These are phyloP conservation scores for Liolophura sinensis DNA, from an alignment of 1,140 invertebrate genomes.

Conservation along the genomic window DNA sequence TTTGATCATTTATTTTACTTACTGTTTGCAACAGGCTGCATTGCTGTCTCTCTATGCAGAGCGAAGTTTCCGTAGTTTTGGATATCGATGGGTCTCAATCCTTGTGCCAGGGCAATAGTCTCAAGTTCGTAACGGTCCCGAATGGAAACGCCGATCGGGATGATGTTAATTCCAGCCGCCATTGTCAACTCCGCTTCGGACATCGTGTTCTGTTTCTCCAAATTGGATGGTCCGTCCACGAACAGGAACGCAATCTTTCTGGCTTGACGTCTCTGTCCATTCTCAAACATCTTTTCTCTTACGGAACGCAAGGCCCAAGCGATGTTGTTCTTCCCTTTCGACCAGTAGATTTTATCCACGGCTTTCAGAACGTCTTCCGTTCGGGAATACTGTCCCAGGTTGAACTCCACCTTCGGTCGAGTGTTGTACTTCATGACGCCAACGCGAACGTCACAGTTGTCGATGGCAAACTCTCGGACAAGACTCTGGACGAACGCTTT, in stretches of 20 bases:
- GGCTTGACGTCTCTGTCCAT: not conserved
- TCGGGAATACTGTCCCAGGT: conserved; percentile 38
- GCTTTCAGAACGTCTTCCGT: conserved; percentile 24
- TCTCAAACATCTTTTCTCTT: conserved; percentile 36
- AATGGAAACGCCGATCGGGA: conserved; percentile 40
- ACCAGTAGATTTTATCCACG: conserved; percentile 34
- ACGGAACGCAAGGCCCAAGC: conserved; percentile 40
- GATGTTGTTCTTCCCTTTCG: conserved; percentile 42
- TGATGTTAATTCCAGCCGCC: conserved; percentile 36
- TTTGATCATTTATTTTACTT: too few species aligned
- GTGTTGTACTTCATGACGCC: conserved; percentile 43
- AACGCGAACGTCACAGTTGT: conserved; percentile 38
- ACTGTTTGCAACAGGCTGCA: conserved; percentile 38
- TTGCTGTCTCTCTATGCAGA: conserved; percentile 33
- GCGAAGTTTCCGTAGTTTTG: conserved; percentile 21
- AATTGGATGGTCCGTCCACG: conserved; percentile 40
- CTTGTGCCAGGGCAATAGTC: conserved; percentile 40
- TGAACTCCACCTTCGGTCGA: conserved; percentile 31
- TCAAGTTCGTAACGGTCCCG: conserved; percentile 39
- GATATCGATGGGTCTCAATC: conserved; percentile 34
- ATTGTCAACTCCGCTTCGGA: conserved; percentile 43
- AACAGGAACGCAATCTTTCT: conserved; percentile 45
- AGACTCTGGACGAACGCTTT: conserved; percentile 46
- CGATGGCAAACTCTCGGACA: conserved; percentile 38
- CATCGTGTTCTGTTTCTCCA: conserved; percentile 34